A percentile compares a stretch with the other conserved stretches of the same genome.
Evolutionary conservation across 2,113 vertebrate genomes (phyloP).

Genomic region (Bos javanicus): DNA sequence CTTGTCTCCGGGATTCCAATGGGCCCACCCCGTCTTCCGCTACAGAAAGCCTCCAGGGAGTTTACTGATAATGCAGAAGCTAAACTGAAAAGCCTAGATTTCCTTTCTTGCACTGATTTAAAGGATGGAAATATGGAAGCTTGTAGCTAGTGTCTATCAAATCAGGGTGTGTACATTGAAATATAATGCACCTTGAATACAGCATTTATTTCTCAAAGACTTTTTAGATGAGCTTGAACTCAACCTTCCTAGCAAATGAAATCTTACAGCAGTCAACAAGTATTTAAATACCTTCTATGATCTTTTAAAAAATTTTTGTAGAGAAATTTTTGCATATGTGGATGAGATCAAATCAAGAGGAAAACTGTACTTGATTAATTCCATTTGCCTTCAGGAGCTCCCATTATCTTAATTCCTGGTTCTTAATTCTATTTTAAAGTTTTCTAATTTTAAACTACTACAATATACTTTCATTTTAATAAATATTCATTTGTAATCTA

Average conservation of each 20-base stretch:
- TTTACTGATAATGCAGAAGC: conserved; percentile 71
- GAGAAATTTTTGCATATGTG: not conserved
- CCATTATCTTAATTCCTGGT: not conserved
- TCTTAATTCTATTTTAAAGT: conserved; percentile 32
- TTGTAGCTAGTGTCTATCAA: not conserved
- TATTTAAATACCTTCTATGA: not conserved
- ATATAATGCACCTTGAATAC: not conserved
- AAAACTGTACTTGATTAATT: conserved; percentile 21
- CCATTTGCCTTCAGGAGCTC: not conserved
- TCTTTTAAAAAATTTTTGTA: not conserved
- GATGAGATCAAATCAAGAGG: not conserved
- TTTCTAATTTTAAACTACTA: conserved; percentile 10
- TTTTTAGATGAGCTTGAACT: not conserved
- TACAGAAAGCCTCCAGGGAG: conserved; percentile 79
- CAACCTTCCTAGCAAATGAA: conserved; percentile 9
- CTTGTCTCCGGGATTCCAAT: conserved; percentile 89
- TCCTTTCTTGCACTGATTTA: conserved; percentile 34
- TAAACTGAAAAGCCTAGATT: conserved; percentile 82
- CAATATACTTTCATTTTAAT: conserved; percentile 36
- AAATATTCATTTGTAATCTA: conserved; percentile 28
- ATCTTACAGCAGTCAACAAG: not conserved
- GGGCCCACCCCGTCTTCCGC: conserved; percentile 92
- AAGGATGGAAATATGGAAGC: not conserved
- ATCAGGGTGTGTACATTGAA: not conserved
- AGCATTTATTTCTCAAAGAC: conserved; percentile 54